phyloP scores from a whole-genome alignment of 2,113 vertebrate species.

The Labeo rohita region DNA sequence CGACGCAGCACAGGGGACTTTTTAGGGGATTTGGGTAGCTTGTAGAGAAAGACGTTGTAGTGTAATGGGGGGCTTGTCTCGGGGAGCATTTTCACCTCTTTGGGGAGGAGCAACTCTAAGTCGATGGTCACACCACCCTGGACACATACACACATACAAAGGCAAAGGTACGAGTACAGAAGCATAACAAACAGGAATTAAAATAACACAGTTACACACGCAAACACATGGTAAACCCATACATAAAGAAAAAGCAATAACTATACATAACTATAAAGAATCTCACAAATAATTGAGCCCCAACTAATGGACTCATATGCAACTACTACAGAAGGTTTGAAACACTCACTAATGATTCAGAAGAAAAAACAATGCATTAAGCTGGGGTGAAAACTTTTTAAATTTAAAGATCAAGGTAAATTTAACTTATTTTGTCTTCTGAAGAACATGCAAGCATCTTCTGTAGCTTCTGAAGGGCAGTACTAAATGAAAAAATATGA shows the following conservation, averaged over 20 bases:
- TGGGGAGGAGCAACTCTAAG: conserved; percentile 78
- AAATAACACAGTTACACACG: conserved; percentile 8
- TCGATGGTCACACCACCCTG: conserved; percentile 79
- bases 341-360: too few species aligned
- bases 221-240: background rate
- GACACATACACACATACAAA: conserved; percentile 47
- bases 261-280: background rate
- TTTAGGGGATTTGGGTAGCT: conserved; percentile 63
- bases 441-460: too few species aligned
- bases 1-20: conserved; percentile 55
- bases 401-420: too few species aligned
- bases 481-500: too few species aligned
- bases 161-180: conserved; percentile 35
- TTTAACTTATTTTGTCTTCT: too few species aligned
- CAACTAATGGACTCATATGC: too few species aligned
- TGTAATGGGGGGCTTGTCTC: conserved; percentile 68
- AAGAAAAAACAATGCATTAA: too few species aligned
- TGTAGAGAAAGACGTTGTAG: conserved; percentile 78
- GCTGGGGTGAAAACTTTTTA: too few species aligned
- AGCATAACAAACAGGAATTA: conserved; percentile 34
- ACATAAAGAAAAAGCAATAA: background rate
- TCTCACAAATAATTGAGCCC: background rate
- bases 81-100: conserved; percentile 71
- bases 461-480: too few species aligned
- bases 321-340: too few species aligned